Evolutionary conservation across 2,113 vertebrate genomes (phyloP), one percentile per base, ranked within the genome.

Genomic region (Etia nguti): DNA sequence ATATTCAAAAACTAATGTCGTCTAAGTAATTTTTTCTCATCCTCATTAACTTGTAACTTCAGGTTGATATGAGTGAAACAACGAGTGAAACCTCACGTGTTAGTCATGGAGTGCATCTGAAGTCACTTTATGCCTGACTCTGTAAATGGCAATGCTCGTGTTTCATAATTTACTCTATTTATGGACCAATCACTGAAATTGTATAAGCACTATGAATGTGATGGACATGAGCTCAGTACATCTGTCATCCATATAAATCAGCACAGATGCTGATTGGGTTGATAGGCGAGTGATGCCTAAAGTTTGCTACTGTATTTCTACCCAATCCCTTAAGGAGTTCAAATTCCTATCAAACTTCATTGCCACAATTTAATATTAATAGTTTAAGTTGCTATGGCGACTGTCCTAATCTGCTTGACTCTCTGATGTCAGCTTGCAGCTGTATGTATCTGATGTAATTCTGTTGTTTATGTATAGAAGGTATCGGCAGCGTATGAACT

Each of bases 401-500:
- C 70, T 29, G 70, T 31, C 70, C 43, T 77, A 31, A n/a, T 20
- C 16, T n/a, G 46, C 26, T 29, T 31, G 70, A 50, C 46, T 46
- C 26, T 3, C 46, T 31, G 26, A 77, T 50, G 6, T 20, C 16
- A 31, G 26, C 46, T 5, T 1, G 6, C 15, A 48, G 43, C 24
- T 75, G 70, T 75, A 75, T 20, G 70, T 11, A 48, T 48, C 24
- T 29, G 20, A 29, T 18, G 22, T 48, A n/a, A 77, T 77, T 77
- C 10, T 50, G 26, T 48, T n/a, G 70, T 77, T 31, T 50, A 31
- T n/a, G 10, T 77, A 26, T 0, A 20, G 0, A 8, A 50, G 70
- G 7, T 20, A 18, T 20, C 43, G 50, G 43, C 43, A 20, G 22
- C 10, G 24, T 48, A 2, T 75, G 68, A 50, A 48, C 10, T 77